phyloP scores from a whole-genome alignment of 2,797 vertebrate genomes.

The Florisuga fusca region DNA sequence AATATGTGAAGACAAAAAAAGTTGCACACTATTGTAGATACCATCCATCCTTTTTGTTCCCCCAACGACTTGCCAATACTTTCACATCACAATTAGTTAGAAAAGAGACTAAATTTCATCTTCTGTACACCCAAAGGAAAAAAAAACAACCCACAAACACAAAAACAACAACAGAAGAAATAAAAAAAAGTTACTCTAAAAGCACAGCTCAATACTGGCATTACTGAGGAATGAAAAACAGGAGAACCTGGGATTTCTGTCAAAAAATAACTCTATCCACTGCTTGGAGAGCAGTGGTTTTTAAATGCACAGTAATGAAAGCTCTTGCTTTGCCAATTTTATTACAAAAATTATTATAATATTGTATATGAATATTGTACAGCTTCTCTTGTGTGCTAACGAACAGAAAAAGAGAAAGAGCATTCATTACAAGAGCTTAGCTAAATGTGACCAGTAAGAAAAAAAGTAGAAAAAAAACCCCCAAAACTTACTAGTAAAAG shows the following conservation, averaged over 20 bases:
- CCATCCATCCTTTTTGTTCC: background rate
- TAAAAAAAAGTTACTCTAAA: background rate
- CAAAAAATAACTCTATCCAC: background rate
- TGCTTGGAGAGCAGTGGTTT: background rate
- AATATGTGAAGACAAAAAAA: background rate
- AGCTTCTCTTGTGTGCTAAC: background rate
- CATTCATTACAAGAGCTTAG: background rate
- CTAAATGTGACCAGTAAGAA: background rate
- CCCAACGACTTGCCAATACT: background rate
- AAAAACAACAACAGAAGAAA: too few species aligned
- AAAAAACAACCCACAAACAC: background rate
- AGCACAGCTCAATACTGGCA: background rate
- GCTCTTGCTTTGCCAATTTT: background rate
- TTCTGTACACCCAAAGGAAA: background rate
- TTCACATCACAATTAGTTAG: background rate
- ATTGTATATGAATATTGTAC: background rate
- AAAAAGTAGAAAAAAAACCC: background rate
- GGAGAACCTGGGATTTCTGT: background rate
- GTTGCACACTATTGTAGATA: background rate
- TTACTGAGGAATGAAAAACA: fast-evolving
- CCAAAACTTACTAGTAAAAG: background rate
- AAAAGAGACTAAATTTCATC: background rate
- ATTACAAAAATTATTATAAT: background rate
- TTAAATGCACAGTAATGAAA: background rate
- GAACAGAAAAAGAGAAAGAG: background rate